Percentiles rank a stretch among this genome's conserved stretches.
These are phyloP conservation scores for Clusia tigrina DNA, from an alignment of 2,888 invertebrate genomes.

Conservation along the genomic window DNA sequence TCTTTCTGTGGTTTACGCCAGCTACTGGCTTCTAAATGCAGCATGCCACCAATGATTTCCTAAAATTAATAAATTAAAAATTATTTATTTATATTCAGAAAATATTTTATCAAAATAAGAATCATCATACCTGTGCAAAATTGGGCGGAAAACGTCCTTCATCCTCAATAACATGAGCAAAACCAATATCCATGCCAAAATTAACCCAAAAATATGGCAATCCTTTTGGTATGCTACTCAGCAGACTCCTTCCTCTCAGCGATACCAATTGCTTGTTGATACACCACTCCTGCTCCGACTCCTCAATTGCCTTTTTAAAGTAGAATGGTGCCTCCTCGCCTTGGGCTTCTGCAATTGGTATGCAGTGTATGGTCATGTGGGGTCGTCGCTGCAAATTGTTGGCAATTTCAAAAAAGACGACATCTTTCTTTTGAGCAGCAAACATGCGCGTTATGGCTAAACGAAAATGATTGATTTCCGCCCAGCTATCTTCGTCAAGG, in stretches of 20 bases:
- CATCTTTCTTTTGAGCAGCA: slow-evolving; percentile 75
- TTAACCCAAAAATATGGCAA: slow-evolving; percentile 94
- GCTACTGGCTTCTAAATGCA: slow-evolving; percentile 82
- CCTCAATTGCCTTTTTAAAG: slow-evolving; percentile 96
- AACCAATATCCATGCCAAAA: slow-evolving; percentile 91
- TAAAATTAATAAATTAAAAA: slow-evolving; percentile 59
- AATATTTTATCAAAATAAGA: slow-evolving; percentile 20
- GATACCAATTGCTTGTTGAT: slow-evolving; percentile 91
- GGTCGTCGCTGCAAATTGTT: slow-evolving; percentile 76
- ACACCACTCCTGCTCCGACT: slow-evolving; percentile 95
- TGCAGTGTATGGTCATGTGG: slow-evolving; percentile 89
- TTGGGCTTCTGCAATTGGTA: slow-evolving; percentile 73
- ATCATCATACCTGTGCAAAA: slow-evolving; percentile 81
- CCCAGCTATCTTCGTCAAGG: slow-evolving; percentile 94
- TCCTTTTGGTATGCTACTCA: slow-evolving; percentile 87
- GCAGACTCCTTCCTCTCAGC: slow-evolving; percentile 73
- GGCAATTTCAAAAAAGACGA: slow-evolving; percentile 91
- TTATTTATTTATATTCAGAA: background rate
- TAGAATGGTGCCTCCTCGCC: slow-evolving; percentile 94
- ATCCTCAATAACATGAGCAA: slow-evolving; percentile 97
- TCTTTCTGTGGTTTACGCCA: slow-evolving; percentile 87
- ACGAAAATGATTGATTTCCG: slow-evolving; percentile 80
- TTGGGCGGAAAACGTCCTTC: slow-evolving; percentile 83
- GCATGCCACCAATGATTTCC: slow-evolving; percentile 95
- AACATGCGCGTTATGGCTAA: slow-evolving; percentile 83